Conservation (phyloP, 2,113 vertebrate species). For the Malurus melanocephalus region DNA sequence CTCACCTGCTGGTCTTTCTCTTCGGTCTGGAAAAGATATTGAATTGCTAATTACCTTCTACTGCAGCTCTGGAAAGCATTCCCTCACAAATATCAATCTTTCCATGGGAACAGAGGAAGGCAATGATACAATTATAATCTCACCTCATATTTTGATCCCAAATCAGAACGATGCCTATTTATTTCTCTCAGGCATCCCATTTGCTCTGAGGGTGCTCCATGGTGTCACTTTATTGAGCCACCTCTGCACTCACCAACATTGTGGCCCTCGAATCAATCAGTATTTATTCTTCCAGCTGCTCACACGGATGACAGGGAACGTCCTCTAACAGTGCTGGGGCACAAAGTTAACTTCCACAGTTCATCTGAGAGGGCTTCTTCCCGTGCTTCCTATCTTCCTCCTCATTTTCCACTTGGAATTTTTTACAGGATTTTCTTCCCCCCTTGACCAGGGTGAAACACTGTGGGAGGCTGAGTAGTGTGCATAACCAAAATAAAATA, state of each 20-base stretch:
- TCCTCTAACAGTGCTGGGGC: background rate
- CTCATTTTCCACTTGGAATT: background rate
- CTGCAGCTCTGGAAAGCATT: background rate
- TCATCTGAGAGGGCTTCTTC: background rate
- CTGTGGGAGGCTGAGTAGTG: background rate
- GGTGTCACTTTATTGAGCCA: background rate
- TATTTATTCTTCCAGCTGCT: background rate
- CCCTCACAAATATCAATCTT: background rate
- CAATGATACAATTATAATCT: background rate
- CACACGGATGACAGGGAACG: background rate
- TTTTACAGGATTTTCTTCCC: background rate
- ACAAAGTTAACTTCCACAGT: background rate
- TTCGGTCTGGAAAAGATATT: slow-evolving; percentile 9
- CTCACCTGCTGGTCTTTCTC: background rate
- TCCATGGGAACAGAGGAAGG: background rate
- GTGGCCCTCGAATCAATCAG: background rate
- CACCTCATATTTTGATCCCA: background rate
- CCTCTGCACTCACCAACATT: background rate
- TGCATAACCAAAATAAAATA: no score
- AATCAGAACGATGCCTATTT: background rate
- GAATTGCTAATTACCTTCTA: slow-evolving; percentile 23
- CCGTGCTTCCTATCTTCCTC: background rate
- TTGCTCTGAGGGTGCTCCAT: background rate
- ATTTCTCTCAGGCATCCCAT: background rate
- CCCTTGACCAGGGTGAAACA: background rate